These are phyloP conservation scores for Trachelipus rathkii DNA, from an alignment of 1,140 invertebrate genomes.

Conservation along the genomic window DNA sequence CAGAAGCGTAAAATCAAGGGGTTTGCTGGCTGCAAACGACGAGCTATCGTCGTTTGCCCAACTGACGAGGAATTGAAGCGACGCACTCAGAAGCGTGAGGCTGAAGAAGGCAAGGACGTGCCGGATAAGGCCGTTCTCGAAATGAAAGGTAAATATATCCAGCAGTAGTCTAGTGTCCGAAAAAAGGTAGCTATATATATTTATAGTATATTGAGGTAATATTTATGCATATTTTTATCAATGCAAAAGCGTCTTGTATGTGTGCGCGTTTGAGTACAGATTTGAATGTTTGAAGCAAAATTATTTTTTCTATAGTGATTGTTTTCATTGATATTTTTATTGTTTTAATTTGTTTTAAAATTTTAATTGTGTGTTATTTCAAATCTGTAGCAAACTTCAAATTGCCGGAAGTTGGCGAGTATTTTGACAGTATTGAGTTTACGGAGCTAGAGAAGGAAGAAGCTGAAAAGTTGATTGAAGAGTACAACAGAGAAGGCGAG, in stretches of 20 bases:
- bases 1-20: slow-evolving; percentile 92
- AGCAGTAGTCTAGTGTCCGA: no score
- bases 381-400: slow-evolving; percentile 64
- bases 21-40: slow-evolving; percentile 85
- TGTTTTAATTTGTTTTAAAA: neutral
- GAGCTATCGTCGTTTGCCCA: slow-evolving; percentile 82
- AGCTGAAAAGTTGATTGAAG: slow-evolving; percentile 64
- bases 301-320: neutral
- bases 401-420: slow-evolving; percentile 65
- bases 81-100: slow-evolving; percentile 68
- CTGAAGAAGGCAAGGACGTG: slow-evolving; percentile 83
- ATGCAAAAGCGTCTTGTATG: no score
- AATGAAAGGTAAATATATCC: slow-evolving; percentile 75
- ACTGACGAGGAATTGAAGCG: slow-evolving; percentile 80
- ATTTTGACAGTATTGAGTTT: slow-evolving; percentile 68
- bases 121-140: slow-evolving; percentile 82
- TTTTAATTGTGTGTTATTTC: neutral
- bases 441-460: slow-evolving; percentile 66
- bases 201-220: no score
- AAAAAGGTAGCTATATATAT: no score
- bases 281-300: neutral
- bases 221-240: no score
- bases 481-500: slow-evolving; percentile 73
- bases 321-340: neutral
- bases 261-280: no score